These are phyloP conservation scores for Phortica variegata DNA, from an alignment of 1,140 invertebrate genomes.

Conservation along the genomic window DNA sequence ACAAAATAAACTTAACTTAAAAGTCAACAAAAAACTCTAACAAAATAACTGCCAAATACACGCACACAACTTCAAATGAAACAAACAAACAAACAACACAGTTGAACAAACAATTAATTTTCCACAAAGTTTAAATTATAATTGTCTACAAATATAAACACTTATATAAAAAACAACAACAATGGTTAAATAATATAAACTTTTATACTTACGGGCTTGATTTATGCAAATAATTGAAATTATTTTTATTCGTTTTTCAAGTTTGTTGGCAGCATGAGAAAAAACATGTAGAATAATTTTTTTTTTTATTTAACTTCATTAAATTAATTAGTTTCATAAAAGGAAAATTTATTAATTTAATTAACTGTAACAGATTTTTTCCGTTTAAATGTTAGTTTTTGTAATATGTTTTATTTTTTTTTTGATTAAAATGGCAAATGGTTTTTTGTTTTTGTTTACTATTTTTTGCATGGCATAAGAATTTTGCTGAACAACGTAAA, in stretches of 20 bases:
- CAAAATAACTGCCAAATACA: too few species aligned
- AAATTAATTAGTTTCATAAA: not conserved
- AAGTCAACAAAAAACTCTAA: too few species aligned
- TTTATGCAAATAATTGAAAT: not conserved
- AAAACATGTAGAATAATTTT: slow-evolving; percentile 8
- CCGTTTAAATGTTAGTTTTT: slow-evolving; percentile 17
- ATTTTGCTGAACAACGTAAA: slow-evolving; percentile 46
- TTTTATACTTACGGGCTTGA: slow-evolving; percentile 44
- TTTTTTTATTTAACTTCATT: slow-evolving; percentile 8
- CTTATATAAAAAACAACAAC: too few species aligned
- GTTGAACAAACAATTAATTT: too few species aligned
- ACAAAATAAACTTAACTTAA: too few species aligned
- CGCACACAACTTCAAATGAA: too few species aligned
- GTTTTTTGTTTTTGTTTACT: not conserved
- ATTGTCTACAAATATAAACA: too few species aligned
- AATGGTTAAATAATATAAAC: slow-evolving; percentile 15
- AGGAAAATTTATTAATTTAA: slow-evolving; percentile 15
- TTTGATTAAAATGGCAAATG: slow-evolving; percentile 32
- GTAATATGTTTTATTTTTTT: slow-evolving; percentile 26
- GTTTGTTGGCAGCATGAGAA: slow-evolving; percentile 26
- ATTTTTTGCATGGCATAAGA: slow-evolving; percentile 28
- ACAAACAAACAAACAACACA: too few species aligned
- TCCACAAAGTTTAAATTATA: too few species aligned
- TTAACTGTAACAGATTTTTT: slow-evolving; percentile 12
- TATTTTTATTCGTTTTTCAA: slow-evolving; percentile 14